Percentiles rank a stretch among this genome's conserved stretches.
These are phyloP conservation scores for Lepidotrigona ventralis DNA, from an alignment of 1,140 invertebrate genomes.

Conservation along the genomic window DNA sequence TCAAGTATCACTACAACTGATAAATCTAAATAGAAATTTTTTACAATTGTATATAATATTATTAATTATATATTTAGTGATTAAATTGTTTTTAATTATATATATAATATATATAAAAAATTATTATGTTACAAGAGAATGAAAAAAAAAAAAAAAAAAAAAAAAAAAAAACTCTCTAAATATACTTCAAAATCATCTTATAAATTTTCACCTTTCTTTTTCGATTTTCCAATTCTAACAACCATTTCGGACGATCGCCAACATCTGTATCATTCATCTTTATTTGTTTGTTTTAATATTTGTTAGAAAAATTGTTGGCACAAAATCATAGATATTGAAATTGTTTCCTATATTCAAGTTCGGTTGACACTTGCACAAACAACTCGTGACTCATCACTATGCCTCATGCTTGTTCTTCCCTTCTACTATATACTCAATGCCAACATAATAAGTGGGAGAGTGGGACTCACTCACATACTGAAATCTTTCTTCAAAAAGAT, in stretches of 20 bases:
- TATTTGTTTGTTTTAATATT: constrained; percentile 3
- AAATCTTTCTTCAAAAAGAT: constrained; percentile 12
- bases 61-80: background rate
- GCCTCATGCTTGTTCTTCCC: constrained; percentile 15
- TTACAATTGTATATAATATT: background rate
- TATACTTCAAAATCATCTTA: background rate
- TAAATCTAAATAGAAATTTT: background rate
- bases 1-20: background rate
- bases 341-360: background rate
- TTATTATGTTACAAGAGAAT: background rate
- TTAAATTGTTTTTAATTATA: background rate
- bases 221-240: constrained; percentile 77
- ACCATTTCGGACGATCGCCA: constrained; percentile 75
- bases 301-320: background rate
- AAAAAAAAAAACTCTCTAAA: background rate
- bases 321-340: background rate
- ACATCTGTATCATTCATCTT: constrained; percentile 66
- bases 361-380: constrained; percentile 6
- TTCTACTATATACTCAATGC: background rate
- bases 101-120: background rate
- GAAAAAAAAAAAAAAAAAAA: background rate
- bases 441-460: background rate
- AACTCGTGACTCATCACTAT: constrained; percentile 48
- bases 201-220: constrained; percentile 73
- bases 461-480: background rate